Evolutionary conservation across 23 tunicate species (phyloP).

Genomic region (Trididemnum miniatum): DNA sequence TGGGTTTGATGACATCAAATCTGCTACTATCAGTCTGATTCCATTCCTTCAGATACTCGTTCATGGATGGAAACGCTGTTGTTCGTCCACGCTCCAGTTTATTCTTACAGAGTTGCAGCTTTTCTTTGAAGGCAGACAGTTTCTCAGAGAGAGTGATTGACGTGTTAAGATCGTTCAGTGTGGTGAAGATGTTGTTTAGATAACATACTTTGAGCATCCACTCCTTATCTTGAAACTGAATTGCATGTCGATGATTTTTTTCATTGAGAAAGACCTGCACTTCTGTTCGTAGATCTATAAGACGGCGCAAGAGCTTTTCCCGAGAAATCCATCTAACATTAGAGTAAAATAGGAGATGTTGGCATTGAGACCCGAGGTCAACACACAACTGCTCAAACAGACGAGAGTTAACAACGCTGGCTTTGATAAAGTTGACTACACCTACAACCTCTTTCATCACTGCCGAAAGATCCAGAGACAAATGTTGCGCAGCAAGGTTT

Average conservation of each 20-base stretch:
- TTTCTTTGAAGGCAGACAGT: too few species aligned
- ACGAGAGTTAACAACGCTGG: too few species aligned
- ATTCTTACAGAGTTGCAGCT: constrained; percentile 51
- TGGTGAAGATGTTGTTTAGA: constrained; percentile 32
- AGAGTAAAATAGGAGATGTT: constrained; percentile 66
- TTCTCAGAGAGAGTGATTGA: constrained; percentile 50
- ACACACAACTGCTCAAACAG: constrained; percentile 64
- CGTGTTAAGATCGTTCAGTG: constrained; percentile 25
- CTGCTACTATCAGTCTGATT: too few species aligned
- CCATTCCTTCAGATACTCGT: too few species aligned
- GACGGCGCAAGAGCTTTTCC: constrained; percentile 48
- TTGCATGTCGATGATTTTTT: constrained; percentile 63
- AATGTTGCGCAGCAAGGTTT: too few species aligned
- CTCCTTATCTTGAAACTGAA: too few species aligned
- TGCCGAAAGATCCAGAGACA: constrained; percentile 63
- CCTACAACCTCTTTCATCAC: constrained; percentile 63
- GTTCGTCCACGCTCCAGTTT: constrained; percentile 64
- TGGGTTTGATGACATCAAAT: too few species aligned
- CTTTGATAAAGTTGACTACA: constrained; percentile 66
- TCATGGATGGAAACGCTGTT: too few species aligned
- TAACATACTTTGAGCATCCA: constrained; percentile 55
- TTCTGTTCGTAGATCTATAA: constrained; percentile 60
- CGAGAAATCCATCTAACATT: constrained; percentile 46
- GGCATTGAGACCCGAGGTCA: constrained; percentile 54
- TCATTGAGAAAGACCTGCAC: too few species aligned